A percentile compares a stretch with the other conserved stretches of the same genome.
These are phyloP conservation scores for Acanthosepion esculentum DNA, from an alignment of 2,888 invertebrate genomes.

Conservation along the genomic window DNA sequence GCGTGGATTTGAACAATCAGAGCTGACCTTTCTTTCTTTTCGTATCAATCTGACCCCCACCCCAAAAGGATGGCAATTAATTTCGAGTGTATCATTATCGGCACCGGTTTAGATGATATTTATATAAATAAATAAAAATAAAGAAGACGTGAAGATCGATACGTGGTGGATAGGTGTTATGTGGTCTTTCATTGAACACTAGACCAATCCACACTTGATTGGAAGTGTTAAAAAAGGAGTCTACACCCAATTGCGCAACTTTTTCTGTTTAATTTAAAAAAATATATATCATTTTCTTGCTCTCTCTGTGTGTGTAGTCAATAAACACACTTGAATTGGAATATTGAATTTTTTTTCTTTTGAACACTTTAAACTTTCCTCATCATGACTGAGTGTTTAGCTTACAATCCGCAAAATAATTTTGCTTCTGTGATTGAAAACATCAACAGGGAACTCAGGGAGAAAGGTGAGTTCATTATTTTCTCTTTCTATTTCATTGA, in stretches of 20 bases:
- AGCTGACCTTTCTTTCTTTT: not conserved
- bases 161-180: not conserved
- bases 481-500: not conserved
- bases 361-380: not conserved
- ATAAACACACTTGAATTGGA: not conserved
- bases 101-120: not conserved
- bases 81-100: not conserved
- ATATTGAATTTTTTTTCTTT: not conserved
- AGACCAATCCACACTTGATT: not conserved
- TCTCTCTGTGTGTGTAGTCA: not conserved
- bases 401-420: constrained; percentile 64
- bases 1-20: not conserved
- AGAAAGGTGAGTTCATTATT: constrained; percentile 63
- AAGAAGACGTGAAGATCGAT: not conserved
- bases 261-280: not conserved
- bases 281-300: not conserved
- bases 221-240: not conserved
- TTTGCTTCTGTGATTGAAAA: constrained; percentile 72
- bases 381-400: constrained; percentile 64
- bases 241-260: not conserved
- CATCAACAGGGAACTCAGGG: constrained; percentile 70
- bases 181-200: not conserved
- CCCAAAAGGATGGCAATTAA: not conserved
- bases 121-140: not conserved
- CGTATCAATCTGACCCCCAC: not conserved